phyloP scores from a whole-genome alignment of 2,113 vertebrate species.

The Phyllostomus hastatus region DNA sequence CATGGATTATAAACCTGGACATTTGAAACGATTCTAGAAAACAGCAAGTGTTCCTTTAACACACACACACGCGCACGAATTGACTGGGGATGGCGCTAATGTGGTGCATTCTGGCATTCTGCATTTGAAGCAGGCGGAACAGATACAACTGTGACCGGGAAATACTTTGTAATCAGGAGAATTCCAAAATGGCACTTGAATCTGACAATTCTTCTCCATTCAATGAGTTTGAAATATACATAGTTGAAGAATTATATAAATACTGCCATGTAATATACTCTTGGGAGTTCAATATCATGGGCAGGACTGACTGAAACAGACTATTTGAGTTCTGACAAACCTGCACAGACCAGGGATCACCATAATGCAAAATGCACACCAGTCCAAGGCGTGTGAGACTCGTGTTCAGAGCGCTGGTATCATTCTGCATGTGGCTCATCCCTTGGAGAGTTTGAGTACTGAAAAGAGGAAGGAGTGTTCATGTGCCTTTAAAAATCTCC shows the following conservation, averaged over 20 bases:
- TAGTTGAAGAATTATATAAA: neutral
- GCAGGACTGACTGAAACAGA: neutral
- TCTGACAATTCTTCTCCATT: neutral
- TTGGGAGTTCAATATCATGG: neutral
- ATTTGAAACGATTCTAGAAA: neutral
- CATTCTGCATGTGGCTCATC: neutral
- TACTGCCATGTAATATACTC: neutral
- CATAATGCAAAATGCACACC: neutral
- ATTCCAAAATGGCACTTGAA: neutral
- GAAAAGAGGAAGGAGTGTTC: neutral
- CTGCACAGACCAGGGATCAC: neutral
- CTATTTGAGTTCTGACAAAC: neutral
- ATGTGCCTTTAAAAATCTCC: neutral
- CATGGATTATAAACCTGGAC: neutral
- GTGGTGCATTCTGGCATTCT: neutral
- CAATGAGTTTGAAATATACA: neutral
- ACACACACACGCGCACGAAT: neutral
- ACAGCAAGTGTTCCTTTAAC: neutral
- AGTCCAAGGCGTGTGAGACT: neutral
- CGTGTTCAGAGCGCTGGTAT: neutral
- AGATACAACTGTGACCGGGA: neutral
- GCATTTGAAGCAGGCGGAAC: neutral
- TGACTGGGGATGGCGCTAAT: neutral
- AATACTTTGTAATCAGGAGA: slow-evolving; percentile 4
- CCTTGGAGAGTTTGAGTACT: neutral